Conservation (phyloP, 2,797 vertebrate species). For the Petrocephalus sullivani region DNA sequence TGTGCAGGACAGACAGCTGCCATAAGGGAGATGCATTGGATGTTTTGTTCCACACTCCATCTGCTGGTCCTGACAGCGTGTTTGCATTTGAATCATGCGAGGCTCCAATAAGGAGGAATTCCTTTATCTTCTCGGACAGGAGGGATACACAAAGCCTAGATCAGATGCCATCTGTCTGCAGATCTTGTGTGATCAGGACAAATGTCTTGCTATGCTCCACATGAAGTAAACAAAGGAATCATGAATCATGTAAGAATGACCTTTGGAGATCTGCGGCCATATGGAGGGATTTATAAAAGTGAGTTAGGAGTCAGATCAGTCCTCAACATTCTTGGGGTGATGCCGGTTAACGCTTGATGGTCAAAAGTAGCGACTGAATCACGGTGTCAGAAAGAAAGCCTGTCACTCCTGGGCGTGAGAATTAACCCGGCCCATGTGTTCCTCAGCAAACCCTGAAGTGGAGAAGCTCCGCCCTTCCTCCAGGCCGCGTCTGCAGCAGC, state of each 20-base stretch:
- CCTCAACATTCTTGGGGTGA: neutral
- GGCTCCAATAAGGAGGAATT: slow-evolving; percentile 37
- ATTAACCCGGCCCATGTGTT: neutral
- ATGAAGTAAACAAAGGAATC: slow-evolving; percentile 17
- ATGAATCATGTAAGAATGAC: slow-evolving; percentile 58
- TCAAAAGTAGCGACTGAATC: neutral
- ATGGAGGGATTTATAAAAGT: neutral
- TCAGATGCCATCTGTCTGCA: neutral
- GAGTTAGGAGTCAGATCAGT: neutral
- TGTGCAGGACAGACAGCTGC: neutral
- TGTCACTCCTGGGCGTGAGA: neutral
- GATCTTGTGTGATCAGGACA: neutral
- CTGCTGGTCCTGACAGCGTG: neutral
- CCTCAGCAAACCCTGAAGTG: neutral
- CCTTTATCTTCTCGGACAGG: slow-evolving; percentile 44
- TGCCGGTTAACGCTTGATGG: neutral
- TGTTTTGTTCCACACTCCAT: neutral
- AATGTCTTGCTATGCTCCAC: neutral
- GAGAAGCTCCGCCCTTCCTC: neutral
- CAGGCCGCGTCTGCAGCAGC: neutral
- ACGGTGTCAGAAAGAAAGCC: neutral
- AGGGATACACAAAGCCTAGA: slow-evolving; percentile 31
- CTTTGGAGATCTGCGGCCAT: slow-evolving; percentile 40
- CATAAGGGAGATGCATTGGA: neutral
- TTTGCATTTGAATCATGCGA: slow-evolving; percentile 1